phyloP scores from a whole-genome alignment of 2,888 invertebrate genomes.

The Lissocephala sabroskyi region DNA sequence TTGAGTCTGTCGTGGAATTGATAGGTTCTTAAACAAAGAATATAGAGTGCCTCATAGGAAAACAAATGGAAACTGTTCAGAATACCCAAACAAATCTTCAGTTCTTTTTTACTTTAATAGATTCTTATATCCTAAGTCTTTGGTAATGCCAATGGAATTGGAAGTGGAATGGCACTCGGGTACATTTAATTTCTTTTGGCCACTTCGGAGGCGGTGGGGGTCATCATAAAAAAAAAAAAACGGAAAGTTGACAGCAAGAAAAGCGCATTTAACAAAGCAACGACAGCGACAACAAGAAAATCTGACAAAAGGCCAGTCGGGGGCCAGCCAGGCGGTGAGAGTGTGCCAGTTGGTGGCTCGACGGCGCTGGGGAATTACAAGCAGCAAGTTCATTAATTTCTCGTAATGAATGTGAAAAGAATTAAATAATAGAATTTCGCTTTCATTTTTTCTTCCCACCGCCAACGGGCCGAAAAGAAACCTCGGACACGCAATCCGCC shows the following conservation, averaged over 20 bases:
- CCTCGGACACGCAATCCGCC: constrained; percentile 51
- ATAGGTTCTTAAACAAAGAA: too few relatives aligned
- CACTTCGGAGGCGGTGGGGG: constrained; percentile 1
- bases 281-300: constrained; percentile 12
- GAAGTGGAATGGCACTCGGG: too few relatives aligned
- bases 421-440: constrained; percentile 71
- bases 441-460: constrained; percentile 62
- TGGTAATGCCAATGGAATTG: too few relatives aligned
- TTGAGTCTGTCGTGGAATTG: too few relatives aligned
- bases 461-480: too few relatives aligned
- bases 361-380: constrained; percentile 4
- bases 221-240: constrained; percentile 43
- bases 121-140: too few relatives aligned
- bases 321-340: constrained; percentile 26
- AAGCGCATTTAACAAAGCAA: constrained; percentile 40
- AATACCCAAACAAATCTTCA: too few relatives aligned
- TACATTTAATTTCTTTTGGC: neutral
- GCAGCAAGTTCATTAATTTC: constrained; percentile 43
- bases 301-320: constrained; percentile 2
- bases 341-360: constrained; percentile 9
- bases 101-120: too few relatives aligned
- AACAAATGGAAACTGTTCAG: too few relatives aligned
- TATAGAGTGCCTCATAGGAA: too few relatives aligned
- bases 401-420: constrained; percentile 62
- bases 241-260: constrained; percentile 52